These are phyloP conservation scores for Sipha maydis DNA, from an alignment of 2,888 invertebrate species.

Conservation along the genomic window DNA sequence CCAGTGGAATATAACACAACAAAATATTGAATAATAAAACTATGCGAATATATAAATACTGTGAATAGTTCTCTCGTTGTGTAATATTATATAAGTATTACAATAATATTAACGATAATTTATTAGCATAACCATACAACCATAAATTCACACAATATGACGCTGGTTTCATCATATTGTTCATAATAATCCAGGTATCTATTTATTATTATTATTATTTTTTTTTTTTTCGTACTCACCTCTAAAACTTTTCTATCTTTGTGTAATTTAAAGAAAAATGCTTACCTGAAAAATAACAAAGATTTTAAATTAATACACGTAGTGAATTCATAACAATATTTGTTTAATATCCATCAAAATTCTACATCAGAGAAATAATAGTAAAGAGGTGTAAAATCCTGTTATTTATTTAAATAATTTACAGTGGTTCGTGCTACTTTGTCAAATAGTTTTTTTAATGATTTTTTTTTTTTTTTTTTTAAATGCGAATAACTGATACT, in stretches of 20 bases:
- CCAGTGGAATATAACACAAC: not conserved
- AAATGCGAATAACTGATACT: too few relatives aligned
- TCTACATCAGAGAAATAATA: too few relatives aligned
- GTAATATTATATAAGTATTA: not conserved
- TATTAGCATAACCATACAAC: not conserved
- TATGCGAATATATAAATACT: not conserved
- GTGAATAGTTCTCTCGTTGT: not conserved
- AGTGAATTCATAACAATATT: too few relatives aligned
- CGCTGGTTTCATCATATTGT: not conserved
- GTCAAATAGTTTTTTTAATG: too few relatives aligned
- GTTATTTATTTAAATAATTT: too few relatives aligned
- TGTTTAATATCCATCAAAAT: too few relatives aligned
- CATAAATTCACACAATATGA: not conserved
- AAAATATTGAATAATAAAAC: not conserved
- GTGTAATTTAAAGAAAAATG: not conserved
- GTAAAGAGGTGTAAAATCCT: too few relatives aligned
- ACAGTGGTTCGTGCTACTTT: too few relatives aligned
- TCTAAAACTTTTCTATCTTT: not conserved
- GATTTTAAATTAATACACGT: too few relatives aligned
- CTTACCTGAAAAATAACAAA: slow-evolving; percentile 25
- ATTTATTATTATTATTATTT: too few relatives aligned
- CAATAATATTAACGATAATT: not conserved
- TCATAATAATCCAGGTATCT: not conserved
- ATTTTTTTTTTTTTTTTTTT: too few relatives aligned
- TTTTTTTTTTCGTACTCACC: not conserved